Conservation (phyloP, 23 tunicate species). For the Clavelina lepadiformis region DNA sequence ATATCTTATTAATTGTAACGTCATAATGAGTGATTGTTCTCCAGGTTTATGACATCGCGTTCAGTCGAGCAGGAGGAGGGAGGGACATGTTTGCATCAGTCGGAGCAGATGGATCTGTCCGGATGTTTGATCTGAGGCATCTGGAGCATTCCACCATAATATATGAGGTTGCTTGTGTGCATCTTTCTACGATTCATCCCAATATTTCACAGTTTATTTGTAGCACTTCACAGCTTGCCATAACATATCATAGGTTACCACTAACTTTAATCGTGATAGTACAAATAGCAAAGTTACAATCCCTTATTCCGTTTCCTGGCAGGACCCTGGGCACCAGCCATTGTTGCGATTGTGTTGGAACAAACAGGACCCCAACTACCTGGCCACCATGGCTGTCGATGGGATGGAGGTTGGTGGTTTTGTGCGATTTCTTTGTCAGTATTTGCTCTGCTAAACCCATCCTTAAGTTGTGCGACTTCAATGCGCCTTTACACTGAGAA, state of each 20-base stretch:
- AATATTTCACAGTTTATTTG: too few species aligned
- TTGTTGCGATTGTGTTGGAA: conserved; percentile 94
- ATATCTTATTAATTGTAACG: too few species aligned
- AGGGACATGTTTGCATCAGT: conserved; percentile 96
- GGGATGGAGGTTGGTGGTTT: conserved; percentile 55
- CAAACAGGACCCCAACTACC: conserved; percentile 94
- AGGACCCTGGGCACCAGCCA: conserved; percentile 84
- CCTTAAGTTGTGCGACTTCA: not conserved
- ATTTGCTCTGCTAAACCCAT: not conserved
- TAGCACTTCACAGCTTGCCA: not conserved
- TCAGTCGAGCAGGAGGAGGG: conserved; percentile 91
- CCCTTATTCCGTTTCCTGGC: not conserved
- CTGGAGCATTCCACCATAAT: conserved; percentile 98
- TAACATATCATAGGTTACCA: not conserved
- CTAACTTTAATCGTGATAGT: not conserved
- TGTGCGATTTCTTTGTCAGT: too few species aligned
- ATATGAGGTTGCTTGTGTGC: conserved; percentile 77
- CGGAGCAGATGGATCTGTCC: conserved; percentile 96
- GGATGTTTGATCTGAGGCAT: conserved; percentile 97
- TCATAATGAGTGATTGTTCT: too few species aligned
- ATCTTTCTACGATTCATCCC: too few species aligned
- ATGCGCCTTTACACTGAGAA: not conserved
- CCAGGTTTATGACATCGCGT: conserved; percentile 95
- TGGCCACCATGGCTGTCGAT: conserved; percentile 97
- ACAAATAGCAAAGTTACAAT: not conserved